A percentile compares a stretch with the other conserved stretches of the same genome.
These are phyloP conservation scores for Grantiella picta DNA, from an alignment of 2,113 vertebrate species.

Conservation along the genomic window DNA sequence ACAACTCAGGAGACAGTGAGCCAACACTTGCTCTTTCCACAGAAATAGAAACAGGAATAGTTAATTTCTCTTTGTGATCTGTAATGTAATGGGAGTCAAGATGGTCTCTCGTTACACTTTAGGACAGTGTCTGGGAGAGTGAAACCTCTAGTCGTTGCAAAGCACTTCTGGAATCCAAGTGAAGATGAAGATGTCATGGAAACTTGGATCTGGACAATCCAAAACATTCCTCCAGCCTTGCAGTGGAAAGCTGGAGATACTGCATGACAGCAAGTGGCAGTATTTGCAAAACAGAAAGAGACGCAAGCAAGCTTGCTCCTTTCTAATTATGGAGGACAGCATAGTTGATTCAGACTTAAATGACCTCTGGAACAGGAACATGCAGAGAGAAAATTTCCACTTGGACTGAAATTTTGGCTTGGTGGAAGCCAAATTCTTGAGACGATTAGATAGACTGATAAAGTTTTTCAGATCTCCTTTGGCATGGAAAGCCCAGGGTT, in stretches of 20 bases:
- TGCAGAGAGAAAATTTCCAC: constrained; percentile 28
- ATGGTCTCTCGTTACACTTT: background rate
- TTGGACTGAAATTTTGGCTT: constrained; percentile 5
- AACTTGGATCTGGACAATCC: background rate
- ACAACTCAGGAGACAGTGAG: background rate
- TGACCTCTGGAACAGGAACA: constrained; percentile 20
- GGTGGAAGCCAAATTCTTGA: constrained; percentile 32
- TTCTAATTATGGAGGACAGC: constrained; percentile 8
- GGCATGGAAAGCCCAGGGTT: background rate
- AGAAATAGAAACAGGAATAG: background rate
- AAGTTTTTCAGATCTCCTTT: constrained; percentile 18
- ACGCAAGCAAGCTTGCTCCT: background rate
- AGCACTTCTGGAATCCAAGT: constrained; percentile 31
- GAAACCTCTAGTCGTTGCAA: constrained; percentile 1
- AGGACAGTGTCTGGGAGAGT: background rate
- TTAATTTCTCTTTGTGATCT: background rate
- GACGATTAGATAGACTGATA: constrained; percentile 5
- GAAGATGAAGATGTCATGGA: constrained; percentile 30
- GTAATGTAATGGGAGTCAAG: background rate
- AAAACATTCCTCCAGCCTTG: constrained; percentile 20
- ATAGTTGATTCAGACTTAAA: constrained; percentile 18
- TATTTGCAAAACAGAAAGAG: constrained; percentile 37
- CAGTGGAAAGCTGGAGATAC: background rate
- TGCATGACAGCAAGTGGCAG: constrained; percentile 36
- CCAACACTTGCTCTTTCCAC: background rate